A percentile compares a stretch with the other conserved stretches of the same genome.
Evolutionary conservation across 2,113 vertebrate genomes (phyloP).

Genomic region (Parus major): DNA sequence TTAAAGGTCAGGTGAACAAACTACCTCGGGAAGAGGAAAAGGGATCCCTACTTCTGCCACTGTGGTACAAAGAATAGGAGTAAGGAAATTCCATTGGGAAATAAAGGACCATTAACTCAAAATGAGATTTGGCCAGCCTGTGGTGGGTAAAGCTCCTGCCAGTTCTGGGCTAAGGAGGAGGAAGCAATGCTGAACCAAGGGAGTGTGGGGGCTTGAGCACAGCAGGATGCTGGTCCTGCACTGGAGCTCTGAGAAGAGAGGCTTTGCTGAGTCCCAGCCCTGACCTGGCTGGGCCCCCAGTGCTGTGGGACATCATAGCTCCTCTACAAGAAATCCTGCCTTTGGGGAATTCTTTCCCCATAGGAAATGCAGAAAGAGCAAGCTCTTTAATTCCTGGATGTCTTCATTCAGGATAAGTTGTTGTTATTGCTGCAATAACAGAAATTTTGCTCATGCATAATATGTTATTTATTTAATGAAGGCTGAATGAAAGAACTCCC

Average conservation of each 20-base stretch:
- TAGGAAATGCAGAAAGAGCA: background rate
- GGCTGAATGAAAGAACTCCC: background rate
- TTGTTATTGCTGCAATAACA: background rate
- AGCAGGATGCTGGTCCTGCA: background rate
- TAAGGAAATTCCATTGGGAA: background rate
- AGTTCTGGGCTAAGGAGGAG: background rate
- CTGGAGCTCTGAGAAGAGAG: background rate
- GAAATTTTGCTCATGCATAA: accelerated
- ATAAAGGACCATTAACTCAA: background rate
- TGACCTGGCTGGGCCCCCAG: background rate
- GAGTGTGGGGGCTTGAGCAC: background rate
- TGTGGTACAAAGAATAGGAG: background rate
- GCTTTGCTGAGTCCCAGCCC: background rate
- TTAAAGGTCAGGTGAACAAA: background rate
- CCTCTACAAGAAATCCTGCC: background rate
- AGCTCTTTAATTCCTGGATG: background rate
- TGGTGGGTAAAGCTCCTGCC: background rate
- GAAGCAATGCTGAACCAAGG: background rate
- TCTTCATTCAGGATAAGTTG: background rate
- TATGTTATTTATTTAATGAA: background rate
- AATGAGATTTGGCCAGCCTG: background rate
- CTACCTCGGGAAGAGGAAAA: background rate
- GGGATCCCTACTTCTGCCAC: background rate
- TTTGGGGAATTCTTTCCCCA: background rate
- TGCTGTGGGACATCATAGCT: background rate